Base-by-base conservation (phyloP, 1,140 invertebrate species). In the Drosophila nannoptera region DNA sequence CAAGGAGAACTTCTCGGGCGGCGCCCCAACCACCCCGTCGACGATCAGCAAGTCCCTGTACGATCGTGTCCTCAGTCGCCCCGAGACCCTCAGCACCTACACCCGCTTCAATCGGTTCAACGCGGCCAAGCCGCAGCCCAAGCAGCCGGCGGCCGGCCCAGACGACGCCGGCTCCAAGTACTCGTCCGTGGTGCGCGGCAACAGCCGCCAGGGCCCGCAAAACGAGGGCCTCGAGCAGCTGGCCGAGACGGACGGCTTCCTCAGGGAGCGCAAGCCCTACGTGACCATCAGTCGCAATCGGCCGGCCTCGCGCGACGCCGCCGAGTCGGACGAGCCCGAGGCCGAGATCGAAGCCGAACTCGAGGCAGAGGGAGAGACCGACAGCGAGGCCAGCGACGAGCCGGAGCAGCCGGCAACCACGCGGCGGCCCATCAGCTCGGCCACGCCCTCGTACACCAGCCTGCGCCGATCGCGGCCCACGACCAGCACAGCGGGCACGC, bases 21-120 rank as follows among this genome's bases (percentile, higher is more conserved):
- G 69, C 3, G 49, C 72, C 12, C 53, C 75, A 4, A 89, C 88
- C 6, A 88, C 89, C 9, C 77, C 91, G 7, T 92, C 92, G 2
- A 90, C 92, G 0, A 90, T 92, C 2, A 95, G 93, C 83, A 93
- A 94, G 81, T 93, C 91, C 53, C 90, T 96, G 2, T 95, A 95
- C 73, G 93, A 95, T 87, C 92, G 92, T 67, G 94, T 95, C 5
- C 84, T 95, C 7, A 92, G 72, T 77, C 89, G 91, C 4, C 91
- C 91, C 2, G 75, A 71, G 14, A 71, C 75, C 4, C 60, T 87
- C 7, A 82, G 54, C 29, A 77, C 87, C 6, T 74, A 88, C 29
- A 52, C 72, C 6, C 82, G 84, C 16, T n/a, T n/a, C n/a, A 87
- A 88, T 70, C 83, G 71, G 7, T 63, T 77, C 5, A 59, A 60